phyloP scores from a whole-genome alignment of 2,797 vertebrate species.

The Pelodytes ibericus region DNA sequence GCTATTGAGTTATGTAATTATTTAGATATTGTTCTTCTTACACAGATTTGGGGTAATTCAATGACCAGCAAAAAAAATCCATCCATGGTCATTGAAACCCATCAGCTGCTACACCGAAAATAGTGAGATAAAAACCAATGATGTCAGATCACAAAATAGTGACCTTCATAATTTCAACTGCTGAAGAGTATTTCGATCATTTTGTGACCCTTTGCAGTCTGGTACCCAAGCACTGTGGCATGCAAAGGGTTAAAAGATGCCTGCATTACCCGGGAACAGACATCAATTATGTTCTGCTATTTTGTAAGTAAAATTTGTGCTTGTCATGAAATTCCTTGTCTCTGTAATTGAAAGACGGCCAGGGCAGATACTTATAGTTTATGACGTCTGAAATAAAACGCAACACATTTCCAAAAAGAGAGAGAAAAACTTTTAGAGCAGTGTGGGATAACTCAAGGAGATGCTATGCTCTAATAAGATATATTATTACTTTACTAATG shows the following conservation, averaged over 20 bases:
- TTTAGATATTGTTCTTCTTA: no score
- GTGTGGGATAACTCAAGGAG: constrained; percentile 34
- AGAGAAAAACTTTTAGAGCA: constrained; percentile 13
- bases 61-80: no score
- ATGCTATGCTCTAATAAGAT: constrained; percentile 20
- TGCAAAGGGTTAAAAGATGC: neutral
- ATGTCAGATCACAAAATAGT: no score
- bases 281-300: constrained; percentile 28
- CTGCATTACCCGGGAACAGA: neutral
- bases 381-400: constrained; percentile 35
- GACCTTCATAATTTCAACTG: no score
- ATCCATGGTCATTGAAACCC: no score
- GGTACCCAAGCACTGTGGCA: no score
- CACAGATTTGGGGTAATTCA: no score
- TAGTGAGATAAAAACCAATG: no score
- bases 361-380: constrained; percentile 33
- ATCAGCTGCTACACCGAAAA: no score
- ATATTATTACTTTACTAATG: constrained; percentile 32
- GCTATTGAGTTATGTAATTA: no score
- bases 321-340: constrained; percentile 33
- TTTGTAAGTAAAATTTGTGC: constrained; percentile 23
- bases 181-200: no score
- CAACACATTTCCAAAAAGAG: constrained; percentile 8
- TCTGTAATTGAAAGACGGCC: constrained; percentile 39
- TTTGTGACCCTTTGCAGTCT: no score